A percentile compares a stretch with the other conserved stretches of the same genome.
phyloP scores from a whole-genome alignment of 2,888 invertebrate genomes.

The Xanthorhoe designata region DNA sequence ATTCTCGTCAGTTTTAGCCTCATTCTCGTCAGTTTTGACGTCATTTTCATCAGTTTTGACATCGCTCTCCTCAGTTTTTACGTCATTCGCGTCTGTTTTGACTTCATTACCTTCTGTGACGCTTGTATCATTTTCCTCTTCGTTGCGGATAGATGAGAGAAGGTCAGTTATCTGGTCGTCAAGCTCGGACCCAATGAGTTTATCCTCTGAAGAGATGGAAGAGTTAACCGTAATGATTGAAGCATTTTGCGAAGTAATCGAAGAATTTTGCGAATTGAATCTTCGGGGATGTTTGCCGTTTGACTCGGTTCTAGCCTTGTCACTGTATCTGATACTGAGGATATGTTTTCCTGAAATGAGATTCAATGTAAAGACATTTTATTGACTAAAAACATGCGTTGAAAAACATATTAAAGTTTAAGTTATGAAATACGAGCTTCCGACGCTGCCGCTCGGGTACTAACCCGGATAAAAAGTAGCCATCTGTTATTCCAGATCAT shows the following conservation, averaged over 20 bases:
- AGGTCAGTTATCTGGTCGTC: conserved; percentile 66
- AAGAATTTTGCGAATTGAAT: too few species aligned
- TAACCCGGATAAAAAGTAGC: too few species aligned
- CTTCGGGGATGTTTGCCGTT: too few species aligned
- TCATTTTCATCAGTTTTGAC: background rate
- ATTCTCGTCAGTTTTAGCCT: conserved; percentile 2
- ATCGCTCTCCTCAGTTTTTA: conserved; percentile 12
- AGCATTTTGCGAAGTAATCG: too few species aligned
- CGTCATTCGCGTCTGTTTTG: background rate
- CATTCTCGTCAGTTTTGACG: conserved; percentile 17
- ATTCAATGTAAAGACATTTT: background rate
- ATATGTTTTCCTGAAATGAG: conserved; percentile 54
- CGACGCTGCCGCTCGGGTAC: too few species aligned
- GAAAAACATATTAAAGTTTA: too few species aligned
- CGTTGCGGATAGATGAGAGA: conserved; percentile 57
- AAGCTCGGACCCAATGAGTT: conserved; percentile 45
- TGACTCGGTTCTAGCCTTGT: conserved; percentile 15
- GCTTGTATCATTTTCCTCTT: conserved; percentile 18
- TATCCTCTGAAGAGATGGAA: conserved; percentile 24
- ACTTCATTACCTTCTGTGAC: background rate
- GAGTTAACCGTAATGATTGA: conserved; percentile 2
- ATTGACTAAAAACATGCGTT: background rate
- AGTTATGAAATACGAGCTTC: too few species aligned
- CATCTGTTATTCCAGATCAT: too few species aligned
- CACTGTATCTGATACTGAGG: conserved; percentile 57